These are phyloP conservation scores for Netelia inedita DNA, from an alignment of 2,888 invertebrate species.

Conservation along the genomic window DNA sequence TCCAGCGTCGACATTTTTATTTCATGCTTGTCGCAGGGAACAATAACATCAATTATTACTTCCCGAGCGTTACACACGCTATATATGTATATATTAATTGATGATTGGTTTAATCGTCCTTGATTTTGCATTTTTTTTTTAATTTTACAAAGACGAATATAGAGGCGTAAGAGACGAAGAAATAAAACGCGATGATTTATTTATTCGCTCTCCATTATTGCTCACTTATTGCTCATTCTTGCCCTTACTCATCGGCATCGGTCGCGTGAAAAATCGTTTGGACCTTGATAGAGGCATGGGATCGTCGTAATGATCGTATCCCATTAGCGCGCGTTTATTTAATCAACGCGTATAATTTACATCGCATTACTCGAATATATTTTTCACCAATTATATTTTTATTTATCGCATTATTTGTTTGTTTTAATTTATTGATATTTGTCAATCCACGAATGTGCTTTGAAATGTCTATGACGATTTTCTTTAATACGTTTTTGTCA, in stretches of 20 bases:
- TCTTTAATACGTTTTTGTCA: too few relatives aligned
- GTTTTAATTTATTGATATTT: not conserved
- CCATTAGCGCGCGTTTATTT: not conserved
- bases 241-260: not conserved
- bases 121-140: not conserved
- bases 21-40: not conserved
- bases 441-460: too few relatives aligned
- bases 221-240: constrained; percentile 1
- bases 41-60: not conserved
- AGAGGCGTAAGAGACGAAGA: not conserved
- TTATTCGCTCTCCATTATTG: not conserved
- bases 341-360: not conserved
- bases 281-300: not conserved
- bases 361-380: not conserved
- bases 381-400: not conserved
- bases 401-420: not conserved
- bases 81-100: not conserved
- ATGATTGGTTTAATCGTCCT: not conserved
- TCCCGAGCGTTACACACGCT: not conserved
- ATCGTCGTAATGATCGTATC: not conserved
- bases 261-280: not conserved
- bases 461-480: too few relatives aligned
- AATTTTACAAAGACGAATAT: not conserved
- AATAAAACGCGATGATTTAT: not conserved
- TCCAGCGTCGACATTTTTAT: not conserved